Evolutionary conservation across 2,888 invertebrate genomes (phyloP), one percentile per base, ranked within the genome.

Genomic region (Idaea aversata): DNA sequence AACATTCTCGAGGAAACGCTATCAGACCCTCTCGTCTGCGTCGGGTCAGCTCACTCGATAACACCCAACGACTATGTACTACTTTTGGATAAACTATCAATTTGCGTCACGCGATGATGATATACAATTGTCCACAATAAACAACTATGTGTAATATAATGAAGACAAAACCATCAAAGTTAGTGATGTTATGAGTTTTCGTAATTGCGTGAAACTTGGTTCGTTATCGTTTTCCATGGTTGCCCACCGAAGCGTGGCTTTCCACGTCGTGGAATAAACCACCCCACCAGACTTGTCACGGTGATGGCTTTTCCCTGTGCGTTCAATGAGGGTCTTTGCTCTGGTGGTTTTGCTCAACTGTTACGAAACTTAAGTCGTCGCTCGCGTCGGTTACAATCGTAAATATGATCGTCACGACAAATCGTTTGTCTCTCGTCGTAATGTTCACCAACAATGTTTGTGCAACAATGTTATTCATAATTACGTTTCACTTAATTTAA

Each of bases 61-160:
- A 82, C 88, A 80, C 80, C 64, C 73, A 81, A 88, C 75, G 69
- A n/a, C 77, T 74, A 75, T 87, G 89, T 85, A 87, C 90, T 87
- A 89, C 81, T 90, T 91, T 89, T 76, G 88, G 86, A 86, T 86
- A 88, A 82, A 70, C 84, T 89, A 90, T 90, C 90, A 83, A 89
- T 83, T 86, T 90, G 88, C 92, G 92, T 92, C 92, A 92, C 83
- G 74, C 69, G 68, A 71, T 71, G 71, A 81, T 81, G 80, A 82
- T 63, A 67, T 69, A 63, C 67, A 66, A 67, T 65, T 67, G 63
- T 57, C 57, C 34, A 36, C 59, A 59, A 64, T 67, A 64, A 67
- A 69, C 64, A 70, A 68, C 64, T 63, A 67, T 64, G 64, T 59
- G 58, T 35, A 15, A 36, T 57, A 15, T 15, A 57, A 47, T 35